These are phyloP conservation scores for Colletes gigas DNA, from an alignment of 1,140 invertebrate species.

Conservation along the genomic window DNA sequence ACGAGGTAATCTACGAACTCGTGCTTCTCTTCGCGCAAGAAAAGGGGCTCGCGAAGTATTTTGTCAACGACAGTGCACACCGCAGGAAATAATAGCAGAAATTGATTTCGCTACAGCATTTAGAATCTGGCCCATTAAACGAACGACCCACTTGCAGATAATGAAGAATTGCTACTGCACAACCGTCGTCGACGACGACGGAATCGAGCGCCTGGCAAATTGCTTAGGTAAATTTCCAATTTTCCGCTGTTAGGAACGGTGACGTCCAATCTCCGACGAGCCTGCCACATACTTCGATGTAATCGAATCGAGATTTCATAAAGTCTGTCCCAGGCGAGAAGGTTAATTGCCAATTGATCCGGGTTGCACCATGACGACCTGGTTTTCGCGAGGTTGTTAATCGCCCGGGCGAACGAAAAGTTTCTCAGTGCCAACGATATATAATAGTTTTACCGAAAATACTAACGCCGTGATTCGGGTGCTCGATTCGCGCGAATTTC, in stretches of 20 bases:
- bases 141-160: constrained; percentile 59
- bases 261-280: constrained; percentile 53
- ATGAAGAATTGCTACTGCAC: constrained; percentile 55
- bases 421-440: background rate
- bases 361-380: constrained; percentile 9
- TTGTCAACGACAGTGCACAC: constrained; percentile 7
- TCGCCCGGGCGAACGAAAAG: constrained; percentile 8
- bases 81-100: constrained; percentile 8
- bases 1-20: background rate
- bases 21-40: background rate
- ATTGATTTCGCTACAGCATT: background rate
- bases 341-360: constrained; percentile 71
- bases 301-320: constrained; percentile 68
- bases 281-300: constrained; percentile 58
- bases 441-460: too few relatives aligned
- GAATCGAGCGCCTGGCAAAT: constrained; percentile 58
- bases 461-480: too few relatives aligned
- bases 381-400: constrained; percentile 55
- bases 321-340: constrained; percentile 47
- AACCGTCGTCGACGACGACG: constrained; percentile 13
- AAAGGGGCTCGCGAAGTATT: background rate
- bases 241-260: constrained; percentile 62
- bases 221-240: constrained; percentile 70
- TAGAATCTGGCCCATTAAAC: constrained; percentile 25
- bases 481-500: too few relatives aligned